These are phyloP conservation scores for Pseudolaguvia tuberculata DNA, from an alignment of 2,113 vertebrate species.

Conservation along the genomic window DNA sequence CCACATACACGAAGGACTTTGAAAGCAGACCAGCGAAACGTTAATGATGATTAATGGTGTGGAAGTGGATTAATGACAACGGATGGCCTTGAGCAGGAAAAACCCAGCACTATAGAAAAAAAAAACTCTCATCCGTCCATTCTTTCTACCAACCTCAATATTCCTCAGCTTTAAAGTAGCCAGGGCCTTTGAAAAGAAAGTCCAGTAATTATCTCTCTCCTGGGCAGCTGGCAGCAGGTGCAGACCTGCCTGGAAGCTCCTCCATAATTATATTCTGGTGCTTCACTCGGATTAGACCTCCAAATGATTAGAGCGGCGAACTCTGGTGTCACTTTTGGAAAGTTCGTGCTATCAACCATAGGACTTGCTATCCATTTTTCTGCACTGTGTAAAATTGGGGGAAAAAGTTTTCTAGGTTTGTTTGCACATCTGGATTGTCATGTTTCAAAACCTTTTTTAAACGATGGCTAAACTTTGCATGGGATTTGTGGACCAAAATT, in stretches of 20 bases:
- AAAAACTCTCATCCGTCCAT: slow-evolving; percentile 18
- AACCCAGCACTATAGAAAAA: slow-evolving; percentile 11
- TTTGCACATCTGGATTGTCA: not conserved
- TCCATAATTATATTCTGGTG: slow-evolving; percentile 49
- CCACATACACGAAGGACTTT: not conserved
- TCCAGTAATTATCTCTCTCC: slow-evolving; percentile 50
- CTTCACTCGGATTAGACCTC: slow-evolving; percentile 41
- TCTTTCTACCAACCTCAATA: slow-evolving; percentile 2
- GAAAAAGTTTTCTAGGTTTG: not conserved
- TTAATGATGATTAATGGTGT: slow-evolving; percentile 53
- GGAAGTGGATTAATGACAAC: slow-evolving; percentile 48
- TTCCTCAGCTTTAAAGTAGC: slow-evolving; percentile 22
- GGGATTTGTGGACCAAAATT: no score
- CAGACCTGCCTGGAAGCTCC: slow-evolving; percentile 48
- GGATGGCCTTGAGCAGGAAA: slow-evolving; percentile 28
- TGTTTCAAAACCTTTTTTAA: not conserved
- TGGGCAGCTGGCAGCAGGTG: slow-evolving; percentile 47
- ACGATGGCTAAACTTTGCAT: not conserved
- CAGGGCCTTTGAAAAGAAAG: slow-evolving; percentile 48
- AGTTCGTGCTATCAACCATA: slow-evolving; percentile 4
- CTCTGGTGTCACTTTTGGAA: slow-evolving; percentile 35
- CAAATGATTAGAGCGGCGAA: slow-evolving; percentile 38
- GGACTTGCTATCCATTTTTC: slow-evolving; percentile 12
- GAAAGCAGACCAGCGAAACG: slow-evolving; percentile 26
- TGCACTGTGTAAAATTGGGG: not conserved